Conservation (phyloP, 2,797 vertebrate genomes). For the Manis javanica region DNA sequence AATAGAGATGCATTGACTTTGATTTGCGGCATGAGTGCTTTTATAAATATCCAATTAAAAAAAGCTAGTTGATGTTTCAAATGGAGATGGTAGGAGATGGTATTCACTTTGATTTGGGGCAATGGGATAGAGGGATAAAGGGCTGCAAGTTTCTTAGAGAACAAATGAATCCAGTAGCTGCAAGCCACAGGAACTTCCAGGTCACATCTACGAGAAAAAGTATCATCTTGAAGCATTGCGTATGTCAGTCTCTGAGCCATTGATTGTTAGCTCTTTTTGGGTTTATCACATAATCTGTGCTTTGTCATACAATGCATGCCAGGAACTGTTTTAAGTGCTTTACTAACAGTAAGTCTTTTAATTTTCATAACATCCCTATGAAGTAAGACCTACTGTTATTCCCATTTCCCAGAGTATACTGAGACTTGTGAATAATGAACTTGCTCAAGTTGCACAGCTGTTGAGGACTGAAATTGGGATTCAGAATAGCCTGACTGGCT, state of each 20-base stretch:
- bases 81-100: too few species aligned
- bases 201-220: neutral
- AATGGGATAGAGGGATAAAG: neutral
- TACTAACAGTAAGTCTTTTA: neutral
- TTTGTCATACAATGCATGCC: neutral
- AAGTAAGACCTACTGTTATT: neutral
- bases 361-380: neutral
- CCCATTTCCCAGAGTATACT: neutral
- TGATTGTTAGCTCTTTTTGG: neutral
- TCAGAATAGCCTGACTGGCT: neutral
- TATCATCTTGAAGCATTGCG: neutral
- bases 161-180: neutral
- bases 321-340: neutral
- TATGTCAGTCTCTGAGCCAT: neutral
- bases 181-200: neutral
- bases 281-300: neutral
- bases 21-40: neutral
- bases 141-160: neutral
- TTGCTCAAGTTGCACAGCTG: neutral
- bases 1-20: neutral
- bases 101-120: neutral
- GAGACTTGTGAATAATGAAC: neutral
- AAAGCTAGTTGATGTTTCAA: conserved; percentile 36
- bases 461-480: neutral
- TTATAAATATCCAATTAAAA: neutral